phyloP scores from a whole-genome alignment of 2,113 vertebrate species.

The Paramisgurnus dabryanus region DNA sequence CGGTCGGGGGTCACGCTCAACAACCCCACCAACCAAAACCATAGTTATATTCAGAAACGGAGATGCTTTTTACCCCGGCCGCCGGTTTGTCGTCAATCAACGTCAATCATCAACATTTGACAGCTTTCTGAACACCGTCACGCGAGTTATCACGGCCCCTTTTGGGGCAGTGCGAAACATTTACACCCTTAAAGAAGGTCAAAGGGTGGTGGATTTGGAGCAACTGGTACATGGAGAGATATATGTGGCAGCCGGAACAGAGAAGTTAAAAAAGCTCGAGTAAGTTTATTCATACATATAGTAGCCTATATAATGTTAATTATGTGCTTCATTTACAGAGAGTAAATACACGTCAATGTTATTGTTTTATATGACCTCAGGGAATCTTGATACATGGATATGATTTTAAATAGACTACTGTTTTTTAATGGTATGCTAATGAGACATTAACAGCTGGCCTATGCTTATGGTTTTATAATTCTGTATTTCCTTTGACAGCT shows the following conservation, averaged over 20 bases:
- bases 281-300: slow-evolving; percentile 62
- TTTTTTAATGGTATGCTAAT: no score
- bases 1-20: slow-evolving; percentile 21
- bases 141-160: slow-evolving; percentile 61
- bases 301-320: not conserved
- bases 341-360: not conserved
- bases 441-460: not conserved
- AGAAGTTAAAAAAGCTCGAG: slow-evolving; percentile 76
- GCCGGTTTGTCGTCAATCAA: slow-evolving; percentile 69
- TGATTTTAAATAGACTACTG: no score
- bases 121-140: slow-evolving; percentile 71
- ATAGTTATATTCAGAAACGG: slow-evolving; percentile 76
- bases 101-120: slow-evolving; percentile 72
- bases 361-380: not conserved
- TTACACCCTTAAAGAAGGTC: slow-evolving; percentile 70
- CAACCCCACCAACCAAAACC: slow-evolving; percentile 67
- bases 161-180: slow-evolving; percentile 76
- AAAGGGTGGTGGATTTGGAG: slow-evolving; percentile 61
- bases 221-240: slow-evolving; percentile 65
- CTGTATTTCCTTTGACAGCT: slow-evolving; percentile 63
- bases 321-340: not conserved
- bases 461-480: not conserved
- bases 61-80: slow-evolving; percentile 73
- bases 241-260: slow-evolving; percentile 76
- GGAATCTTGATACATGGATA: no score